Base-by-base conservation (phyloP, 2,888 invertebrate genomes). In the Anagyrus pseudococci region DNA sequence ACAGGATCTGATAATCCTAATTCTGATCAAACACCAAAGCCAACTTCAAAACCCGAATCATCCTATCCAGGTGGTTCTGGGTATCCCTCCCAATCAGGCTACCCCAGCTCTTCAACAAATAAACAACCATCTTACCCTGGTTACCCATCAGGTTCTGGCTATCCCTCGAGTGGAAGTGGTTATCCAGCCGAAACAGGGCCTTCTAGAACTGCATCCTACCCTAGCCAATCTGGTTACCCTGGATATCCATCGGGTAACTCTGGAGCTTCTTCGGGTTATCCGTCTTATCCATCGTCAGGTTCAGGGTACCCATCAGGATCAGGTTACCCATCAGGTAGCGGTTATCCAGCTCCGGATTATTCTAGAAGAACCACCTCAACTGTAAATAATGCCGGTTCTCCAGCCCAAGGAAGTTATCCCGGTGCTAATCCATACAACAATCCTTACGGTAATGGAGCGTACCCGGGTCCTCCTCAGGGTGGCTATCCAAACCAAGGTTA, bases 321-420 rank as follows among this genome's bases (percentile, higher is more conserved):
- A 6, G 63, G 63, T 10, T 63, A 67, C 23, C 58, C 64, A 13
- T 46, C 56, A 19, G 23, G 23, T 15, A 6, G 10, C 4, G 17
- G 26, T 44, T 64, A 64, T 7, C 46, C 46, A 6, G 2, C 8
- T 10, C 43, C 17, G 2, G 37, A 67, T 62, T 8, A 64, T 64
- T 67, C 69, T 65, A 61, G 67, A 29, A 68, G 72, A 57, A 60
- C 72, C 4, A 67, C 64, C 8, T 66, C 64, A 1, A 71, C 41
- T 26, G 52, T 66, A 2, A 70, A 74, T 4, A 75, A 73, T 17
- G 69, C 73, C n/a, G 64, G 62, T 33, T 59, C 64, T 44, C 67
- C 68, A 23, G 54, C 65, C 15, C 67, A 67, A 53, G 58, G 56
- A 47, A n/a, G n/a, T n/a, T n/a, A n/a, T n/a, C n/a, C n/a, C n/a